Evolutionary conservation across 2,888 invertebrate genomes (phyloP), one percentile per base, ranked within the genome.

Genomic region (Lithophane leautieri): DNA sequence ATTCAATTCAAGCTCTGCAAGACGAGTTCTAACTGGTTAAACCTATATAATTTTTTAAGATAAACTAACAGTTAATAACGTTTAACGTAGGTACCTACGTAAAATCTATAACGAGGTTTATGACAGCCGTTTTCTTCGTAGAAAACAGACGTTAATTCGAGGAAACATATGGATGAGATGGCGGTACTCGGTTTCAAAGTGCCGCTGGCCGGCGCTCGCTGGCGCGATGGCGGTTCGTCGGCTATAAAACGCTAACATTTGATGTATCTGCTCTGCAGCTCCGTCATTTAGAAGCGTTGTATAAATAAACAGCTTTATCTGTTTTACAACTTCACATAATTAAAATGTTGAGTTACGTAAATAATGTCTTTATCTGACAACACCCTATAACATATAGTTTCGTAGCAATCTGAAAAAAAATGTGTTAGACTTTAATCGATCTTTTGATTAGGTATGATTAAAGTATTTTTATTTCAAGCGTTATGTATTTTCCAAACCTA

Each of bases 141-240:
- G 96, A 96, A 96, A 96, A 95, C 96, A 96, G 95, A 96, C 95
- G 93, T 95, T 92, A 94, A 92, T 96, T 96, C 96, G 93, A 95
- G 96, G 96, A 96, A 96, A 93, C 96, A 96, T 95, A 94, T 96
- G 96, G 94, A 92, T 91, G 93, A 92, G 93, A 95, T 94, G 95
- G 94, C 94, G 94, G 95, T 96, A 91, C 94, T 94, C 93, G 90
- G 90, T 93, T 93, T 95, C 95, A 96, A 96, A 96, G 95, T 94
- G 95, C 96, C 96, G 95, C 94, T 54, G 74, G 63, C 72, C 65
- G 73, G 73, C 73, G 73, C 73, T 71, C 50, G 71, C 70, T 67
- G 54, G 63, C 62, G 16, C 44, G 56, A 42, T 73, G 93, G 88
- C 91, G 86, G 90, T 88, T 88, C 88, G 85, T 79, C 85, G 88